These are phyloP conservation scores for Margarornis squamiger DNA, from an alignment of 2,797 vertebrate genomes.

Conservation along the genomic window DNA sequence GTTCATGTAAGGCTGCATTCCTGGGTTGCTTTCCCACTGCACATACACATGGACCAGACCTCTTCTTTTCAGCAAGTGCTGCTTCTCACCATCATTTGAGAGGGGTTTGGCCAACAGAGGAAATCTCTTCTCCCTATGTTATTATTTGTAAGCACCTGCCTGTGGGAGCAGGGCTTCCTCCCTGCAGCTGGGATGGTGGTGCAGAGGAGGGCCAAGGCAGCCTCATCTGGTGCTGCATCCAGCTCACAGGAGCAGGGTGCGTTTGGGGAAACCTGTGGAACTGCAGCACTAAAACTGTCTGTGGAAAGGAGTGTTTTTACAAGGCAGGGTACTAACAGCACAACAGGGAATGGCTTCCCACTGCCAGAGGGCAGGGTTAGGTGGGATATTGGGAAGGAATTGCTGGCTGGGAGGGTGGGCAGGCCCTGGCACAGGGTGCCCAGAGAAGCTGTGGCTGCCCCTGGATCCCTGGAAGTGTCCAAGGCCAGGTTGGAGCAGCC, in stretches of 20 bases:
- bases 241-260: background rate
- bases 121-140: fast-evolving
- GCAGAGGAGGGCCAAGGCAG: background rate
- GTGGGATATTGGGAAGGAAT: background rate
- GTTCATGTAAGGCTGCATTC: slow-evolving; percentile 69
- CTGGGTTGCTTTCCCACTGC: background rate
- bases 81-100: background rate
- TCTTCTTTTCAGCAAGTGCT: background rate
- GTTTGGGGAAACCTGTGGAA: background rate
- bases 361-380: background rate
- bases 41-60: background rate
- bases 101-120: background rate
- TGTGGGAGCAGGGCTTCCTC: background rate
- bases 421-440: background rate
- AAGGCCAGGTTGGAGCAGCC: background rate
- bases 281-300: background rate
- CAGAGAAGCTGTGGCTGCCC: no score
- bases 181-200: background rate
- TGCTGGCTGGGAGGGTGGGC: background rate
- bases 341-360: background rate
- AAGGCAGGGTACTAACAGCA: background rate
- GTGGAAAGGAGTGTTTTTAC: background rate
- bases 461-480: background rate
- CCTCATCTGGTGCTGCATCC: background rate
- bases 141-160: background rate